Evolutionary conservation across 2,888 invertebrate species (phyloP).

Genomic region (Chloroclysta siterata): DNA sequence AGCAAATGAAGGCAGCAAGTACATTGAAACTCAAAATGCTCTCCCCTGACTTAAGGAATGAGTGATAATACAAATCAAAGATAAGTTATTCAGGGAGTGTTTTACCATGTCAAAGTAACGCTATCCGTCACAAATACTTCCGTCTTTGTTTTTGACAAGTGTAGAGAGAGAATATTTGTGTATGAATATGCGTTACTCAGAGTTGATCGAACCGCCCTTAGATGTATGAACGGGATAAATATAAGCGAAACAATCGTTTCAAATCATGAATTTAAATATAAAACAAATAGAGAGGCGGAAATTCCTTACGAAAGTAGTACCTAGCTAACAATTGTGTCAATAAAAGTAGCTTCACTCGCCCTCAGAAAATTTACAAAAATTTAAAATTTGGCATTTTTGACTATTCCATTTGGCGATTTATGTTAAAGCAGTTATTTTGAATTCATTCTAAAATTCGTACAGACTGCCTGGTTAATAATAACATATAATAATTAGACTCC

Average conservation of each 20-base stretch:
- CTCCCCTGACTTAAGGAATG: slow-evolving; percentile 17
- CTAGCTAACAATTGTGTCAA: neutral
- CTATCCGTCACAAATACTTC: no score
- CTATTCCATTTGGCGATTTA: neutral
- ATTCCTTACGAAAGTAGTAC: neutral
- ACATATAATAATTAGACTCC: no score
- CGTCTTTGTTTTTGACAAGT: no score
- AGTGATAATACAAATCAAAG: slow-evolving; percentile 11
- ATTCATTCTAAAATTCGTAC: neutral
- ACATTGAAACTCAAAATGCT: slow-evolving; percentile 12
- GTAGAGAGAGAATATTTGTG: no score
- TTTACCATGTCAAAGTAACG: no score
- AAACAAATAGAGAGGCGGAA: neutral
- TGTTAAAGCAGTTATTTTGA: neutral
- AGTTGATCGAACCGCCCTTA: neutral
- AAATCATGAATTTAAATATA: no score
- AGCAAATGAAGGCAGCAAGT: slow-evolving; percentile 8
- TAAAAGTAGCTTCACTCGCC: neutral
- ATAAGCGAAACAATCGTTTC: neutral
- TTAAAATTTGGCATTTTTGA: neutral
- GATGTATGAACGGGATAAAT: neutral
- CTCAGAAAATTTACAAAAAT: neutral
- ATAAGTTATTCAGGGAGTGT: neutral
- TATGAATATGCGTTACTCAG: no score
- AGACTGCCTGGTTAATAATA: neutral